Base-by-base conservation (phyloP, 2,113 vertebrate species). In the Thamnophis sirtalis region DNA sequence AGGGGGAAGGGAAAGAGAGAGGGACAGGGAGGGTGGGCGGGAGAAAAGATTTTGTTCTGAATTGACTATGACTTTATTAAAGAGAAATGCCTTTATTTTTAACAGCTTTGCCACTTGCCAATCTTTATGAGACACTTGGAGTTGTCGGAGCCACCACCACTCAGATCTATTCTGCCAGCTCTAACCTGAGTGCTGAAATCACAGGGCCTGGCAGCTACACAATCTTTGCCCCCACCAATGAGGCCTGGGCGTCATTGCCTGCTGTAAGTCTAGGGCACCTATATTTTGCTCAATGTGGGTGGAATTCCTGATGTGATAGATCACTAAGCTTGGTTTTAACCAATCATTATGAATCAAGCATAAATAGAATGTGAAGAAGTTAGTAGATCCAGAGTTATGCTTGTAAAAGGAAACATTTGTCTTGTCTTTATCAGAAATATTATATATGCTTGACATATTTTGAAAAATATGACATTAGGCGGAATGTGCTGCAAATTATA, bases 171-270 rank as follows among this genome's bases (percentile, higher is more conserved):
- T 98, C 99, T 0, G 98, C 99, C 55, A 98, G 99, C 85, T 98
- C 98, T 0, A 97, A 98, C 55, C 97, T 99, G 84, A 97, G 96
- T 96, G 97, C 97, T 0, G 98, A 99, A 96, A 98, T 99, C 0
- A 98, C 99, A 93, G 98, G 99, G 3, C 99, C 99, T 0, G 99
- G 99, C 89, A 99, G 98, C 93, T 99, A 98, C 93, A 99, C 99
- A 13, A 99, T 99, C 96, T 99, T 99, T 8, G 98, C 99, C 90
- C 99, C 99, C 0, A 99, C 99, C 96, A 99, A 99, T 0, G 97
- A 98, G 91, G 99, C 99, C 93, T 99, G 99, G 99, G 96, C 98
- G 0, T 97, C 98, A 21, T 96, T 99, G 93, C 96, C 99, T 53
- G 97, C 97, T 24, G 99, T 99, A 96, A 98, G 99, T 97, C 92